Conservation (phyloP, 1,140 invertebrate genomes). For the Steinernema feltiae region DNA sequence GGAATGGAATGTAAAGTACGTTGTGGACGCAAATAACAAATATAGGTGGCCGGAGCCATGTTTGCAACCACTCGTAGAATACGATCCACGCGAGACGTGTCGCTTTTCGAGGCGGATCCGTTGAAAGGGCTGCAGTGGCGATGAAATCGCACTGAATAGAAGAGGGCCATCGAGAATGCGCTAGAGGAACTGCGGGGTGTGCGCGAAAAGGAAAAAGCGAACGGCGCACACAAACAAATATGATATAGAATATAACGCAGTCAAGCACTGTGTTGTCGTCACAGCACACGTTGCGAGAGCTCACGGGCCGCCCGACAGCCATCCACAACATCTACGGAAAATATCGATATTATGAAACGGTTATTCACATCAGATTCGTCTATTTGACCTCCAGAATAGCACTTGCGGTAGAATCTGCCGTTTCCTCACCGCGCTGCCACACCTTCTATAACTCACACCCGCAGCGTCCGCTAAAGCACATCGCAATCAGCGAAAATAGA, state of each 20-base stretch:
- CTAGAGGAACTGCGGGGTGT: neutral
- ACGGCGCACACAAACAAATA: slow-evolving; percentile 9
- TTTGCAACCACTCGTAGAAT: neutral
- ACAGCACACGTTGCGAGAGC: neutral
- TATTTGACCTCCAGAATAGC: neutral
- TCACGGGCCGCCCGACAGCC: neutral
- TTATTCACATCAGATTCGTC: neutral
- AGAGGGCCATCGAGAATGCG: neutral
- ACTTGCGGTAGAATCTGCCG: neutral
- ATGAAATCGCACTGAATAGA: neutral
- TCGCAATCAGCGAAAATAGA: too few relatives aligned
- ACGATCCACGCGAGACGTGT: neutral
- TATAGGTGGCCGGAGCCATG: slow-evolving; percentile 12
- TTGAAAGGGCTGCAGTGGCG: neutral
- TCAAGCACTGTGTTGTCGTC: slow-evolving; percentile 13
- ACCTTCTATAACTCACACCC: too few relatives aligned
- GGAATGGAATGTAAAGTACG: neutral
- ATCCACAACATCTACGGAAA: neutral
- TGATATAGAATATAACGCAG: neutral
- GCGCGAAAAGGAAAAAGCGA: slow-evolving; percentile 8
- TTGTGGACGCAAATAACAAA: neutral
- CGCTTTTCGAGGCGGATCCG: neutral
- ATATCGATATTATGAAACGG: neutral
- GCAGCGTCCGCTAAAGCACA: too few relatives aligned
- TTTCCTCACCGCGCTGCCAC: too few relatives aligned